phyloP scores from a whole-genome alignment of 1,140 invertebrate genomes.

The Calliopsis andreniformis region DNA sequence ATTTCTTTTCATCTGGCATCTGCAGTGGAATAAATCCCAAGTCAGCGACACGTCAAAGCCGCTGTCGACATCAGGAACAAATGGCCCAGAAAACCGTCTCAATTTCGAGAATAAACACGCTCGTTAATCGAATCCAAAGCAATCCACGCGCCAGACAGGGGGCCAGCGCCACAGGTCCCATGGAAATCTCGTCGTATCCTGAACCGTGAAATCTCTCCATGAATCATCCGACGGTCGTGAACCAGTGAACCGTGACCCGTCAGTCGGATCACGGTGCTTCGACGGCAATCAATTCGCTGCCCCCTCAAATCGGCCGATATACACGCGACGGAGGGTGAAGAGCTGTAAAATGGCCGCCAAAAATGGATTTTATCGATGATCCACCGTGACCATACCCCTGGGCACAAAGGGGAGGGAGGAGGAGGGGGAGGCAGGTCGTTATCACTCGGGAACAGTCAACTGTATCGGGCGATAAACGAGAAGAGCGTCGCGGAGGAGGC shows the following conservation, averaged over 20 bases:
- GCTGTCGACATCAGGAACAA: no score
- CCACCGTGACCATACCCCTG: background rate
- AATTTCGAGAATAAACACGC: no score
- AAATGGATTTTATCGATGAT: slow-evolving; percentile 32
- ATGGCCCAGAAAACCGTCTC: no score
- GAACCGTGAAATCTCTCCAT: no score
- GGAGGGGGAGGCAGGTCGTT: slow-evolving; percentile 4
- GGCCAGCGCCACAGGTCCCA: no score
- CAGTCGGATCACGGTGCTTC: background rate
- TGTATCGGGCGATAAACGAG: slow-evolving; percentile 15
- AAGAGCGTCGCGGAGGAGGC: background rate
- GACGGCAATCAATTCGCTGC: background rate
- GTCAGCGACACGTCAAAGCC: no score
- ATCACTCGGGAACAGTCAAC: slow-evolving; percentile 30
- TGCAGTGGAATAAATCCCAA: no score
- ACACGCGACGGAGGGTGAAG: background rate
- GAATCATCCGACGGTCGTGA: background rate
- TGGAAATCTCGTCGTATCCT: background rate
- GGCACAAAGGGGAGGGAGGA: background rate
- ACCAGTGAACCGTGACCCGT: background rate
- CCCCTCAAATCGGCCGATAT: background rate
- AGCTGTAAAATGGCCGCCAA: background rate
- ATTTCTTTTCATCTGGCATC: no score
- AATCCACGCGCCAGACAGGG: no score
- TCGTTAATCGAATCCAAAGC: no score